Evolutionary conservation across 2,113 vertebrate species (phyloP).

Genomic region (Xenus cinereus): DNA sequence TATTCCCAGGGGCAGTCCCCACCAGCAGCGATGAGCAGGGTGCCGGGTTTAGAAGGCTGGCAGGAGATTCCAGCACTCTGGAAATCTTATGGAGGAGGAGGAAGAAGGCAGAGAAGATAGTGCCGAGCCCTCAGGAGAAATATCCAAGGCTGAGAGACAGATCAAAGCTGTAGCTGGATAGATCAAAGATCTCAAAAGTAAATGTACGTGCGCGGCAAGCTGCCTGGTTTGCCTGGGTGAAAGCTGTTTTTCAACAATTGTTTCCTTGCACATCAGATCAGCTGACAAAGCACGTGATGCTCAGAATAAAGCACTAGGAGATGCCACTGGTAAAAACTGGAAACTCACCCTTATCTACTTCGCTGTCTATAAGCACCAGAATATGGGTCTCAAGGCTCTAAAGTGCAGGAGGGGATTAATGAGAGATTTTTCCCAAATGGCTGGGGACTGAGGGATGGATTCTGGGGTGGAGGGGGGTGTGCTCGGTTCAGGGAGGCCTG

Average conservation of each 20-base stretch:
- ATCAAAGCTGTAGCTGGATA: slow-evolving; percentile 44
- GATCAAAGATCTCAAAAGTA: slow-evolving; percentile 46
- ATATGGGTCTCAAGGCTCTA: not conserved
- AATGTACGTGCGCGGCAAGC: not conserved
- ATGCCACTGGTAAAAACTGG: not conserved
- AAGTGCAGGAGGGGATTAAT: not conserved
- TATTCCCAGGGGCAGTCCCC: not conserved
- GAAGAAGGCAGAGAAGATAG: not conserved
- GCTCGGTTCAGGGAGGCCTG: not conserved
- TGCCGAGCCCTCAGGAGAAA: not conserved
- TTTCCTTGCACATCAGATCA: not conserved
- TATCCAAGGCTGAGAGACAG: not conserved
- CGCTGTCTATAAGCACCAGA: not conserved
- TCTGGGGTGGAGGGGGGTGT: not conserved
- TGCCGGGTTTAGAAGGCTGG: not conserved
- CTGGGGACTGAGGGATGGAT: not conserved
- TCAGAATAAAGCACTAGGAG: not conserved
- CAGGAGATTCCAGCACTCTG: not conserved
- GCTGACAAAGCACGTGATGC: not conserved
- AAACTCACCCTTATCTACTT: not conserved
- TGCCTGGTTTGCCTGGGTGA: not conserved
- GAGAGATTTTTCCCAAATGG: not conserved
- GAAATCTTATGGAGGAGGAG: not conserved
- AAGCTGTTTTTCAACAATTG: not conserved
- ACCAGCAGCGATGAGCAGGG: accelerated